A percentile compares a stretch with the other conserved stretches of the same genome.
These are phyloP conservation scores for Drosophila novamexicana DNA, from an alignment of 1,140 invertebrate genomes.

Conservation along the genomic window DNA sequence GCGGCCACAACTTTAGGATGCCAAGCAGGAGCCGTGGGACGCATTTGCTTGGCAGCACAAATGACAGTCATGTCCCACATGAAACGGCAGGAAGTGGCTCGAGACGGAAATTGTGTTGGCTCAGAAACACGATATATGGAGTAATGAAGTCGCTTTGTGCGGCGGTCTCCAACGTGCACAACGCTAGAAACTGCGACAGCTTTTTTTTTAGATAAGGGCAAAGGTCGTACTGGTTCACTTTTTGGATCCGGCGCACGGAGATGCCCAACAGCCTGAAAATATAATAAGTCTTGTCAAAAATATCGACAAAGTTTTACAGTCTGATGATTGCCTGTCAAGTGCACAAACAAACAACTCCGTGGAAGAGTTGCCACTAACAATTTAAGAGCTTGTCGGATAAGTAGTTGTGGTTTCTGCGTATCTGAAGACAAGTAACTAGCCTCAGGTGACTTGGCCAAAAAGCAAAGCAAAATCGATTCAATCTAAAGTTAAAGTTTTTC, in stretches of 20 bases:
- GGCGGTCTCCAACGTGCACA: background rate
- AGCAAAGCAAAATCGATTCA: background rate
- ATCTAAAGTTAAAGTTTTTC: background rate
- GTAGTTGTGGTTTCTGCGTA: conserved; percentile 13
- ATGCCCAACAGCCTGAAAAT: conserved; percentile 45
- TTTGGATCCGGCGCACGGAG: conserved; percentile 12
- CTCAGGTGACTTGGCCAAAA: conserved; percentile 5
- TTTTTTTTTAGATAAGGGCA: conserved; percentile 56
- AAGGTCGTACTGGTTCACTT: conserved; percentile 28
- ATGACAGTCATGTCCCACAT: conserved; percentile 39
- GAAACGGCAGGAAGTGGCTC: conserved; percentile 23
- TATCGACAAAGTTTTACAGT: no score
- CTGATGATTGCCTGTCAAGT: conserved; percentile 46
- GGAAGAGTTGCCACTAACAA: conserved; percentile 19
- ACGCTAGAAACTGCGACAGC: conserved; percentile 37
- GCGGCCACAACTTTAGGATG: conserved; percentile 1
- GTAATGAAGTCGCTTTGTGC: conserved; percentile 18
- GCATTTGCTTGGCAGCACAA: conserved; percentile 28
- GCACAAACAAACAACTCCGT: conserved; percentile 20
- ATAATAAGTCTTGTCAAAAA: conserved; percentile 12
- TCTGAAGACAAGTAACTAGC: conserved; percentile 2
- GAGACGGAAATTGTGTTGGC: conserved; percentile 34
- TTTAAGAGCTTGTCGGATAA: conserved; percentile 23
- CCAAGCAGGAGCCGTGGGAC: background rate
- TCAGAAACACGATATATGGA: conserved; percentile 4